Base-by-base conservation (phyloP, 1,140 invertebrate genomes). In the Drosophila guanche region DNA sequence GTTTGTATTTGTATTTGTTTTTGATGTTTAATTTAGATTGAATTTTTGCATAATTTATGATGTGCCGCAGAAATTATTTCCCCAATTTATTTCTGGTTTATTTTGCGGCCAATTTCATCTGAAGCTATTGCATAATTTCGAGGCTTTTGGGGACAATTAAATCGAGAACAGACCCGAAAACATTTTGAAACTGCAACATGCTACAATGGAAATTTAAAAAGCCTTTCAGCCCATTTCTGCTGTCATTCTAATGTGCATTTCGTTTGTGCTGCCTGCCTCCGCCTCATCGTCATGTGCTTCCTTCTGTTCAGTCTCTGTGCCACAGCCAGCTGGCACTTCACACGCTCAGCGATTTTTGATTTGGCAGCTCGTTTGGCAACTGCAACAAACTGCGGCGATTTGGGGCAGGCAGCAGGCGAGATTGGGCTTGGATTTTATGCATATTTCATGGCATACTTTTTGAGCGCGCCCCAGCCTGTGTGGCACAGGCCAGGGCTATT, bases 311-410 rank as follows among this genome's bases (percentile, higher is more conserved):
- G 10, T 37, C 33, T 10, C 10, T 37, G 8, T 4, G 14, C 56
- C 10, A 33, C 47, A 51, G 50, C 71, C 70, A 54, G 66, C 71
- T 80, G 73, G 69, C 72, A 75, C 72, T 55, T 75, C 68, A 69
- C 71, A 79, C 77, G 76, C 77, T 75, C 70, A 80, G 61, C 70
- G 59, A 58, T 80, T 80, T 78, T 75, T 81, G 79, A 83, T 83
- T 81, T 81, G 79, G 74, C 79, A 81, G 79, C 79, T 81, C 79
- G 79, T 83, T 81, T 78, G 79, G 43, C 72, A 66, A 81, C 71
- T 61, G 47, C 59, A 53, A 54, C 53, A 60, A 33, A 33, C 29
- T 37, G 33, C 4, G 33, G 33, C 33, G 29, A 37, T 37, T 37
- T 37, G 33, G 33, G 29, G 29, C 29, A 42, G 29, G 29, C 43